phyloP scores from a whole-genome alignment of 2,888 invertebrate species.

The Leptinotarsa peninsularis region DNA sequence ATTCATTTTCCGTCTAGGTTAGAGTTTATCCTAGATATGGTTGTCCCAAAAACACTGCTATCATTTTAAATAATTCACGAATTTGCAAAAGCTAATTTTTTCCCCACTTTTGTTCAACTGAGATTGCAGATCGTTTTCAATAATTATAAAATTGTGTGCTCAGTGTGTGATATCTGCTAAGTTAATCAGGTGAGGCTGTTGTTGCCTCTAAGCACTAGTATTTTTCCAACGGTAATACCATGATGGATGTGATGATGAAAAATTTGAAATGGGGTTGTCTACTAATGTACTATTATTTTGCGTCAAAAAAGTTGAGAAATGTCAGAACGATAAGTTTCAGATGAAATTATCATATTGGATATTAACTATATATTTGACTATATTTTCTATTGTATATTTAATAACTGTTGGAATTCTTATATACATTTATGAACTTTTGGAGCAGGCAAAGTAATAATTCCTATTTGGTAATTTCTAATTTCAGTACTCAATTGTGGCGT shows the following conservation, averaged over 20 bases:
- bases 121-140: too few species aligned
- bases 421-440: slow-evolving; percentile 34
- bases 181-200: too few species aligned
- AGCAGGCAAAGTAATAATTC: slow-evolving; percentile 22
- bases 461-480: slow-evolving; percentile 14
- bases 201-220: not conserved
- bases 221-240: not conserved
- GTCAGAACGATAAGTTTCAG: slow-evolving; percentile 17
- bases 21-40: too few species aligned
- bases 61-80: too few species aligned
- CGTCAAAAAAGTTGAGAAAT: not conserved
- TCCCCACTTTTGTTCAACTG: too few species aligned
- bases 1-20: too few species aligned
- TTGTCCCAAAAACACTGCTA: too few species aligned
- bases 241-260: not conserved
- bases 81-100: too few species aligned
- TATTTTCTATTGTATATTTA: slow-evolving; percentile 35
- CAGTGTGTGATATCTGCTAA: too few species aligned
- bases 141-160: too few species aligned
- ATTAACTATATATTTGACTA: slow-evolving; percentile 36
- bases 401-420: slow-evolving; percentile 32
- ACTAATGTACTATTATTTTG: not conserved
- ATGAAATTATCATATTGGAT: slow-evolving; percentile 37
- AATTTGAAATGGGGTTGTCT: too few species aligned
- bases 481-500: slow-evolving; percentile 39